Conservation (phyloP, 2,113 vertebrate genomes). For the Crocuta crocuta region DNA sequence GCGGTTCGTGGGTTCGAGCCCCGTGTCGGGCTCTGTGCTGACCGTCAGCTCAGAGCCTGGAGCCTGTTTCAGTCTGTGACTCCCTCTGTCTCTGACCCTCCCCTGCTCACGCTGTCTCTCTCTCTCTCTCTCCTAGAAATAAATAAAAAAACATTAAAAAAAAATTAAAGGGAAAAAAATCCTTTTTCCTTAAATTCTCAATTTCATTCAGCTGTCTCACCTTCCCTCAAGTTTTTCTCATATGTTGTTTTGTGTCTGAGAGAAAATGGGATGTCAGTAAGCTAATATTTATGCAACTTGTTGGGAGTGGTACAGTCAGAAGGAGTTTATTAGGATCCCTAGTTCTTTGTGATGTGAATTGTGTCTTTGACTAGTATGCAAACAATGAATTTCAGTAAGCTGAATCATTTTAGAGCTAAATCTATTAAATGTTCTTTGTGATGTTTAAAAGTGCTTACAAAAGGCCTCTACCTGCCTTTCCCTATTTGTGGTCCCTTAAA, state of each 20-base stretch:
- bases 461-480: background rate
- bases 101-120: no score
- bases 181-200: background rate
- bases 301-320: accelerated
- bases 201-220: background rate
- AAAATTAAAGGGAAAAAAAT: background rate
- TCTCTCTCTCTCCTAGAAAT: no score
- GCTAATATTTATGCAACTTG: background rate
- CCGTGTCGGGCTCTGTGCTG: no score
- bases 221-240: background rate
- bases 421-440: background rate
- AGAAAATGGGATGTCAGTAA: background rate
- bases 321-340: background rate
- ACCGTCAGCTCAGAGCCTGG: no score
- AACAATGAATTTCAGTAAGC: background rate
- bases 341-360: background rate
- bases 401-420: background rate
- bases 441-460: background rate
- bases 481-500: background rate
- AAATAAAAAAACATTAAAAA: no score
- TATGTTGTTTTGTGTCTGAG: background rate
- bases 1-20: no score
- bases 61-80: no score
- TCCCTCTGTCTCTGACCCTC: no score
- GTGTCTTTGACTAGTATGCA: background rate